Evolutionary conservation across 2,797 vertebrate genomes (phyloP), one percentile per base, ranked within the genome.

Genomic region (Acanthis flammea): DNA sequence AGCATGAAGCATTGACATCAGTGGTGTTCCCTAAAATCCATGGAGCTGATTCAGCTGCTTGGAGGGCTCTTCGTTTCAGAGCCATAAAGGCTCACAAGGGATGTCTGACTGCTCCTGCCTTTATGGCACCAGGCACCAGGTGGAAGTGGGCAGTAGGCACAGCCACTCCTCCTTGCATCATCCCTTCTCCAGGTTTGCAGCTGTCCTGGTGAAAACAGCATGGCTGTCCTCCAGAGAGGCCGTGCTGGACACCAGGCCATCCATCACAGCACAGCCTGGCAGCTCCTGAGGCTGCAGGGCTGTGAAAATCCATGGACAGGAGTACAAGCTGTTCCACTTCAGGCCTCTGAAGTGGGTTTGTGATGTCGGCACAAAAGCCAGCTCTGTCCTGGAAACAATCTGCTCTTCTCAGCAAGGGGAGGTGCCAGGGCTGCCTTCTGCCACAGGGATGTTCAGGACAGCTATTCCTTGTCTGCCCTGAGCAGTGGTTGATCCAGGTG

Each of bases 261-360:
- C 55, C 3, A 3, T 88, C 58, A 73, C 61, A 62, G 31, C 58
- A 10, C 80, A 68, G 57, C 80, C 73, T 84, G 80, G 62, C 78
- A 92, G 82, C 62, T 79, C 83, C 87, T 3, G 18, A 27, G 62
- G 79, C 61, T 85, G 47, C 60, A 37, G 0, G 1, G 33, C 45
- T 84, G 86, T 91, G 73, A 90, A 77, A 76, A 85, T 67, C 5
- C 6, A 5, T 1, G 63, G 57, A 28, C 4, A 7, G 65, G 62
- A 91, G 96, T 91, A 95, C 86, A 93, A 71, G 48, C 87, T 90
- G 93, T 95, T 97, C 90, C 12, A 19, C 83, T 95, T 95, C 35
- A n/a, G 65, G 27, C 60, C 82, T 77, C 92, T 70, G 80, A 67
- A 78, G 66, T 73, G 66, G 58, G 37, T 95, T 90, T 86, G 66